Evolutionary conservation across 2,888 invertebrate species (phyloP).

Genomic region (Cyrtodaria siliqua): DNA sequence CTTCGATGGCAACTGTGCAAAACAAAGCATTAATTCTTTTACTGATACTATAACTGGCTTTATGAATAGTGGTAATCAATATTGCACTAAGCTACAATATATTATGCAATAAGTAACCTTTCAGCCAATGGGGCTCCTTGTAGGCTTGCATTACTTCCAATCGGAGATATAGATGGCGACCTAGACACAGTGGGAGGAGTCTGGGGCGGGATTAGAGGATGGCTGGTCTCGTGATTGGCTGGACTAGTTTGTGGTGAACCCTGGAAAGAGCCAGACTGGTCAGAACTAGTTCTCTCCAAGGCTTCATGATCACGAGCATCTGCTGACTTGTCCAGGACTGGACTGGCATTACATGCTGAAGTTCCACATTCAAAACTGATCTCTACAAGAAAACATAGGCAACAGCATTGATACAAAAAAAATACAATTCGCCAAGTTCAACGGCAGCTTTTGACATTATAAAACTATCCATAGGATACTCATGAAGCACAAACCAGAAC

Average conservation of each 20-base stretch:
- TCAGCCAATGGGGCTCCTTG: conserved; percentile 62
- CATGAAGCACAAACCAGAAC: no score
- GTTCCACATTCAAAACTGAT: conserved; percentile 31
- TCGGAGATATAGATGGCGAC: conserved; percentile 58
- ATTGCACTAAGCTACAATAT: neutral
- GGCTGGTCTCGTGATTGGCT: conserved; percentile 43
- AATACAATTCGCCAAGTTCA: no score
- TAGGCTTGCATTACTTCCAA: conserved; percentile 45
- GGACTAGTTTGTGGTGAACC: conserved; percentile 62
- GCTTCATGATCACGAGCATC: neutral
- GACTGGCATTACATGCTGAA: conserved; percentile 11
- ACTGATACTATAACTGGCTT: no score
- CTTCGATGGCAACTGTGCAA: no score
- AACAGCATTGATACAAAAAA: neutral
- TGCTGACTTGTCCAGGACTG: conserved; percentile 1
- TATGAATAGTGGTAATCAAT: no score
- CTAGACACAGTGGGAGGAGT: conserved; percentile 33
- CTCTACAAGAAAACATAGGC: conserved; percentile 35
- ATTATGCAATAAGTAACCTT: conserved; percentile 33
- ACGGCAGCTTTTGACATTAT: no score
- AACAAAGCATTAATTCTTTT: no score
- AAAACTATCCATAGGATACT: no score
- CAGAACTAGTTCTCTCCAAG: conserved; percentile 45
- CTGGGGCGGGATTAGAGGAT: conserved; percentile 22
- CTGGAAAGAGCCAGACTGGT: conserved; percentile 53